Percentiles rank a stretch among this genome's conserved stretches.
phyloP scores from a whole-genome alignment of 2,888 invertebrate species.

The Dinocampus coccinellae region DNA sequence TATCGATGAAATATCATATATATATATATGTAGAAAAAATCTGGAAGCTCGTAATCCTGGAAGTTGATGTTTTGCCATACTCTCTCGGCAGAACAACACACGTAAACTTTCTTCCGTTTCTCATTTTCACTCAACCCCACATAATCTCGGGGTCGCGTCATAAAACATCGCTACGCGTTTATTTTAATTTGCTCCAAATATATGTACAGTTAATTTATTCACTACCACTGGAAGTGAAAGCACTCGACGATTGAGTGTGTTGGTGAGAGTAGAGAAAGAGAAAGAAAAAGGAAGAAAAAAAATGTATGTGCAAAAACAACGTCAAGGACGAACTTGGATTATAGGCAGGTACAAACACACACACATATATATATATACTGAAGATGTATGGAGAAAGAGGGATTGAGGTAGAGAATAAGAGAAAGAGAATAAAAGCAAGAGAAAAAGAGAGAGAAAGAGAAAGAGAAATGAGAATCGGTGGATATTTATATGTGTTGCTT shows the following conservation, averaged over 20 bases:
- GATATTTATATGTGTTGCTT: conserved; percentile 53
- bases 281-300: no score
- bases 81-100: conserved; percentile 21
- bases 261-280: conserved; percentile 23
- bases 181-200: conserved; percentile 50
- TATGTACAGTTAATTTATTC: conserved; percentile 50
- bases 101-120: conserved; percentile 1
- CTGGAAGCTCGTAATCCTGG: no score
- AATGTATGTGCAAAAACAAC: neutral
- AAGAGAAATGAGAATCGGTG: conserved; percentile 3
- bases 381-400: neutral
- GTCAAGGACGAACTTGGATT: neutral
- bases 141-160: conserved; percentile 45
- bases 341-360: neutral
- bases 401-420: neutral
- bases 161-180: conserved; percentile 48
- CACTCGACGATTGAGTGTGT: conserved; percentile 16
- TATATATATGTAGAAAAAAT: no score
- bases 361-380: neutral
- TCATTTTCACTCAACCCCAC: neutral
- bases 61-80: conserved; percentile 31
- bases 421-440: neutral
- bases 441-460: neutral
- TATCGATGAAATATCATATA: no score
- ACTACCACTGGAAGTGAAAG: conserved; percentile 48